Evolutionary conservation across 2,797 vertebrate genomes (phyloP), one percentile per base, ranked within the genome.

Genomic region (Poecilia gillii): DNA sequence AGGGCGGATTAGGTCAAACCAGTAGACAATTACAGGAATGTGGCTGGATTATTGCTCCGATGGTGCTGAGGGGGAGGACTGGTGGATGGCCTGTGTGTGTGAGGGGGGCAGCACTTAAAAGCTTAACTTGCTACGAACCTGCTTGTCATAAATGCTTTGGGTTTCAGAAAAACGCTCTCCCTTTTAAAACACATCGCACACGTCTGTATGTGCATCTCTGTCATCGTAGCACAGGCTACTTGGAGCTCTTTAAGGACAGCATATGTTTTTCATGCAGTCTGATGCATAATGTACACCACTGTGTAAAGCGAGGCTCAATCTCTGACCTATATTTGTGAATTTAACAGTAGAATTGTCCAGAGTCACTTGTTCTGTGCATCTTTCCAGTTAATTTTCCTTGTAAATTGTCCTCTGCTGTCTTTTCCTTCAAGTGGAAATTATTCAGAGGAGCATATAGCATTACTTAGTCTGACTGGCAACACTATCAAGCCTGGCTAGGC

Each of bases 261-360:
- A 84, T 53, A 41, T 82, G 76, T 77, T 81, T 72, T 39, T 70
- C 77, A 81, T 78, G 64, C 66, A 47, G 14, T 68, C 79, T 71
- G 33, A 84, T 92, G 73, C 81, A 88, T 90, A 91, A 93, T 93
- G 89, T 88, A 92, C 83, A 87, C 41, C 75, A 9, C 3, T 57
- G 55, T 75, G 83, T 72, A 89, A 87, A 89, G 79, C 83, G 79
- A 77, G 74, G 47, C 80, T 71, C 87, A 75, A 84, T 92, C 83
- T 45, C 78, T 94, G 94, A 94, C 93, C 91, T 93, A 91, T 84
- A 94, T 93, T 76, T 89, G 73, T 85, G 87, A 84, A 80, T 85
- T 79, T 71, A 79, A 84, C 81, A 80, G 85, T 76, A 85, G 72
- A 76, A 80, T 76, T 73, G 78, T 75, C 53, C 41, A 66, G 20